Evolutionary conservation across 2,113 vertebrate genomes (phyloP), one percentile per base, ranked within the genome.

Genomic region (Laticauda colubrina): DNA sequence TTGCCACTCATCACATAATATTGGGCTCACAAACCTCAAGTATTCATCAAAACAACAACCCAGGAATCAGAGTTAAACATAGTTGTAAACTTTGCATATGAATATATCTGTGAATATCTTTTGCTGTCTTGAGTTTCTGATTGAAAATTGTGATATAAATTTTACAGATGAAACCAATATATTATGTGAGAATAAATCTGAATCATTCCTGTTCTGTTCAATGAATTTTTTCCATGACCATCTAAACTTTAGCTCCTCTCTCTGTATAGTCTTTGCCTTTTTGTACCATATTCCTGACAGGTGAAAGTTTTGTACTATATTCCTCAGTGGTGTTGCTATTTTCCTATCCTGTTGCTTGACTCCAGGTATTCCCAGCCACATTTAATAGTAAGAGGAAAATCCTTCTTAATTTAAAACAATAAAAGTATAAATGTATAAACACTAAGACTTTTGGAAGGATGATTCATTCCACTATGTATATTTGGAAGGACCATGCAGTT

Each of bases 311-410:
- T 81, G 75, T 81, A 81, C 75, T 34, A 81, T 21, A 39, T 43
- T 81, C 7, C 75, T 81, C 18, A 43, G 6, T 81, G 75, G 34
- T 21, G 18, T 18, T 81, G 18, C 75, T 43, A 9, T 81, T 43
- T 81, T 81, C 75, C 75, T 81, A 21, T 43, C 75, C 75, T 81
- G 75, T 81, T 39, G 75, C 34, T 43, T 81, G 75, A 81, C 7
- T 21, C 34, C 34, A 81, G n/a, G 34, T 91, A 69, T 53, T 45
- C 54, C 85, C 39, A 59, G 43, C 21, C 24, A 54, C 94, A 94
- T 85, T 91, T 61, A 88, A 51, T 90, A 91, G 88, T 95, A 90
- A 93, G 94, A 96, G 95, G 86, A 87, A 51, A 91, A 1, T 90
- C 29, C 55, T 93, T 29, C 48, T 61, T 86, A 93, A 87, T 55